Percentiles rank a stretch among this genome's conserved stretches.
phyloP scores from a whole-genome alignment of 2,888 invertebrate species.

The Physocephala rufipes region DNA sequence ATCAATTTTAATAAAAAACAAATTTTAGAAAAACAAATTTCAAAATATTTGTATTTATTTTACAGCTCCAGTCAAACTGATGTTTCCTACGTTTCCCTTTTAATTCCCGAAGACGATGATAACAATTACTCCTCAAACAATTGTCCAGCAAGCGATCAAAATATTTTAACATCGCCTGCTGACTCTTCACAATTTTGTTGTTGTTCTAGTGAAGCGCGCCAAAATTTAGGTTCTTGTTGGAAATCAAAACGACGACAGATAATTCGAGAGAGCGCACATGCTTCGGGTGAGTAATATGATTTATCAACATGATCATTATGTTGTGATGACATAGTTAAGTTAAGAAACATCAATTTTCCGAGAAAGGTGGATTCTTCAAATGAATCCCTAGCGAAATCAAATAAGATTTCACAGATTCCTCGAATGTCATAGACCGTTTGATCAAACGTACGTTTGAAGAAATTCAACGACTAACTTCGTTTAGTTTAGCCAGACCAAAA shows the following conservation, averaged over 20 bases:
- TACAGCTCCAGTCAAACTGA: constrained; percentile 46
- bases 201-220: constrained; percentile 45
- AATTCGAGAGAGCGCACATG: constrained; percentile 48
- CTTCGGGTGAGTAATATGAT: constrained; percentile 43
- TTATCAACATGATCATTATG: background rate
- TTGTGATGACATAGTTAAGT: too few species aligned
- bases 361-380: background rate
- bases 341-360: too few species aligned
- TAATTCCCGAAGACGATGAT: constrained; percentile 26
- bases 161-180: constrained; percentile 18
- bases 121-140: constrained; percentile 7
- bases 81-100: constrained; percentile 43
- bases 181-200: constrained; percentile 45
- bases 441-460: background rate
- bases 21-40: too few species aligned
- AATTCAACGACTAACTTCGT: background rate
- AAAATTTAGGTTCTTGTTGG: constrained; percentile 45
- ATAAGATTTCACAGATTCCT: too few species aligned
- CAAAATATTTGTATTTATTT: constrained; percentile 9
- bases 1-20: too few species aligned
- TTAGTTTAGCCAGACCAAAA: background rate
- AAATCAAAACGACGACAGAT: constrained; percentile 47
- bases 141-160: background rate
- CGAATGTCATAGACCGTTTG: too few species aligned
- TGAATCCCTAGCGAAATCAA: too few species aligned